Evolutionary conservation across 2,113 vertebrate species (phyloP).

Genomic region (Percopsis transmontana): DNA sequence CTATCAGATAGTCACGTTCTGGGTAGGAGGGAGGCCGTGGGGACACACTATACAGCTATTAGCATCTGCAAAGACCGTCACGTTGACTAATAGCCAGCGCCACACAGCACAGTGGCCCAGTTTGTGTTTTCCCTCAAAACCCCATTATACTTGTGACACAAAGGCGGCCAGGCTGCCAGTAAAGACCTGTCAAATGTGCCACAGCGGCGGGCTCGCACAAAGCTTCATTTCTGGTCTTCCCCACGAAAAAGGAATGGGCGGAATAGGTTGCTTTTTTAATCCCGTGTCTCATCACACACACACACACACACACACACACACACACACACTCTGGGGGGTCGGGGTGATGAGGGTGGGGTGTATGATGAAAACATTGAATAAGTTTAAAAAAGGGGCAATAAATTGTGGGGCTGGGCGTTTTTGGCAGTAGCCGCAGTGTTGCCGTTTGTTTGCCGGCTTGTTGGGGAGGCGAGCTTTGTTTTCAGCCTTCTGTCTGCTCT

Average conservation of each 20-base stretch:
- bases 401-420: slow-evolving; percentile 83
- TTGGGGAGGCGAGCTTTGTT: slow-evolving; percentile 70
- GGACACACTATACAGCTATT: slow-evolving; percentile 88
- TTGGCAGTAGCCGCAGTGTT: slow-evolving; percentile 84
- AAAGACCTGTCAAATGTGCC: slow-evolving; percentile 93
- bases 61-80: slow-evolving; percentile 96
- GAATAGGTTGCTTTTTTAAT: slow-evolving; percentile 73
- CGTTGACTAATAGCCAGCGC: slow-evolving; percentile 81
- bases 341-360: slow-evolving; percentile 47
- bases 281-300: slow-evolving; percentile 63
- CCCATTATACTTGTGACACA: slow-evolving; percentile 91
- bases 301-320: neutral
- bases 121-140: slow-evolving; percentile 87
- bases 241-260: slow-evolving; percentile 64
- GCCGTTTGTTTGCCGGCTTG: slow-evolving; percentile 91
- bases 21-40: slow-evolving; percentile 74
- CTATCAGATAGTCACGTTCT: slow-evolving; percentile 80
- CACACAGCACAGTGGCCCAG: slow-evolving; percentile 86
- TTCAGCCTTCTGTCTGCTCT: slow-evolving; percentile 29
- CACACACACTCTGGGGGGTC: neutral
- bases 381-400: slow-evolving; percentile 87
- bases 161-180: slow-evolving; percentile 86
- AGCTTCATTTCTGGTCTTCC: slow-evolving; percentile 83
- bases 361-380: slow-evolving; percentile 80
- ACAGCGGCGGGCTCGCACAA: slow-evolving; percentile 85